Base-by-base conservation (phyloP, 2,113 vertebrate genomes). In the Struthidea cinerea region DNA sequence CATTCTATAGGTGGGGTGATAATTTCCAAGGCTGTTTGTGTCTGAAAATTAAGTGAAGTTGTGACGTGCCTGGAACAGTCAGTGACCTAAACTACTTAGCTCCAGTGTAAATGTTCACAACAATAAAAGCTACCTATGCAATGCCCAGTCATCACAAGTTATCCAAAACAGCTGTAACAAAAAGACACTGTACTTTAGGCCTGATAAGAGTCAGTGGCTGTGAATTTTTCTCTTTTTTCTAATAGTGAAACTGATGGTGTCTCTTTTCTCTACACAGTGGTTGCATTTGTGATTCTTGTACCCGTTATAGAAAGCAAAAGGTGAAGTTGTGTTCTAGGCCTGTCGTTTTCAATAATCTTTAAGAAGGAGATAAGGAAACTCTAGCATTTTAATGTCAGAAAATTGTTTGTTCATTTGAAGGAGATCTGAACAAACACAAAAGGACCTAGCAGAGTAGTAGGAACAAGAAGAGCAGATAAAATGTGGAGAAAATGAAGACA, bases 1-100 rank as follows among this genome's bases (percentile, higher is more conserved):
- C 47, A 90, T 93, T 96, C 53, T 89, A 24, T 22, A 57, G 56
- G 65, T 57, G 11, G 2, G 61, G 30, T 60, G 69, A 75, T 77
- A 22, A 88, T 83, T 95, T 86, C 27, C 49, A 41, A 81, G 61
- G 35, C 41, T 89, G 65, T 71, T 96, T 68, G 67, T 94, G 41
- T 89, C 59, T 89, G 59, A 94, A 92, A 96, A 75, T 60, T 82
- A 46, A 65, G 57, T 74, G 57, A 91, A 94, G 89, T 86, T 96
- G 30, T 96, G 87, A 70, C 59, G 44, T 27, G 53, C 20, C 71
- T 92, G 47, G 15, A 92, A 82, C 49, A 76, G 42, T 67, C 46
- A 92, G 70, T 61, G 69, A 85, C 56, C 50, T 35, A 56, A 64
- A 78, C 89, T 77, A 20, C n/a, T 93, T 87, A 88, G 63, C 11